These are phyloP conservation scores for Chamaea fasciata DNA, from an alignment of 2,113 vertebrate genomes.

Conservation along the genomic window DNA sequence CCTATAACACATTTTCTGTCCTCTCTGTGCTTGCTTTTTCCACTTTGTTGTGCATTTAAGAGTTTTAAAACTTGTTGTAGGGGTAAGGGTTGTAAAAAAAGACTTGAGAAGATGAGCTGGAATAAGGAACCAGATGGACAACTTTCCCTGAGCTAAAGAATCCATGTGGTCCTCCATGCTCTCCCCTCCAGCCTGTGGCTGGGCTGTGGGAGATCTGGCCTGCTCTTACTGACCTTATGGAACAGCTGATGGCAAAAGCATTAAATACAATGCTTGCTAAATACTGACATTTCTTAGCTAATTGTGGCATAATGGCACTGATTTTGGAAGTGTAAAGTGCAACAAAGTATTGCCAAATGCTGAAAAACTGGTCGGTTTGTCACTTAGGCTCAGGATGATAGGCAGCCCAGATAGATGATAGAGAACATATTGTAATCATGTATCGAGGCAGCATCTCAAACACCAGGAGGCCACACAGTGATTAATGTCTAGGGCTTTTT, in stretches of 20 bases:
- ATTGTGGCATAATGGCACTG: neutral
- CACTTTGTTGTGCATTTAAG: neutral
- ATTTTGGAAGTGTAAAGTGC: neutral
- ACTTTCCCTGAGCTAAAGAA: neutral
- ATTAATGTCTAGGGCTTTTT: constrained; percentile 41
- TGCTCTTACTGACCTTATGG: neutral
- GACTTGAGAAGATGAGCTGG: neutral
- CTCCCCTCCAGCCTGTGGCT: neutral
- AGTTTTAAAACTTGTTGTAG: neutral
- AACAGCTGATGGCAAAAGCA: neutral
- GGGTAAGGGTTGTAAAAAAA: neutral
- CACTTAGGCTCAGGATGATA: neutral
- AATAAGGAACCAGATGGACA: neutral
- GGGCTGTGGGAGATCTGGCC: neutral
- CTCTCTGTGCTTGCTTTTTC: neutral
- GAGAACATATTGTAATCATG: constrained; percentile 1
- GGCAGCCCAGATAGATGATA: neutral
- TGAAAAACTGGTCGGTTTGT: neutral
- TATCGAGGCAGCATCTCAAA: neutral
- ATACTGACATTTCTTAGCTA: neutral
- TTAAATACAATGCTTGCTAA: neutral
- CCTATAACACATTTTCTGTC: neutral
- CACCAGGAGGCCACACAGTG: constrained; percentile 28
- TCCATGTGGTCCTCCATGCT: too few species aligned
- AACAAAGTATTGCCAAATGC: neutral